Evolutionary conservation across 2,113 vertebrate genomes (phyloP).

Genomic region (Thunnus thynnus): DNA sequence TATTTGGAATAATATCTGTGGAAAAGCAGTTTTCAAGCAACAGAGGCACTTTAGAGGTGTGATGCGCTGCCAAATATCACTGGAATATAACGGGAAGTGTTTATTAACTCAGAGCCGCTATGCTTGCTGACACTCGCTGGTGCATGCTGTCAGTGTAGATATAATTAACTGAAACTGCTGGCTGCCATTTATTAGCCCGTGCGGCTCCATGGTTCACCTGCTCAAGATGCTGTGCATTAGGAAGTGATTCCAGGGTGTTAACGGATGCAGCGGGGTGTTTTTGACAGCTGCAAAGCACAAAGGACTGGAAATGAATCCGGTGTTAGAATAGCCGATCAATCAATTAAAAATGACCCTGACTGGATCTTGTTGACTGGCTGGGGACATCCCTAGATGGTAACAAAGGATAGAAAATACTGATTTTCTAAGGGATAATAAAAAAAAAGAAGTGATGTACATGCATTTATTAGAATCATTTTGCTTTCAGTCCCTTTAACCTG

Average conservation of each 20-base stretch:
- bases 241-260: constrained; percentile 15
- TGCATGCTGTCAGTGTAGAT: constrained; percentile 26
- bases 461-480: too few relatives aligned
- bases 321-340: background rate
- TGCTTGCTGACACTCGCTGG: constrained; percentile 22
- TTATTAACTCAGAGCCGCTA: constrained; percentile 3
- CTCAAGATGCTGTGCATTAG: background rate
- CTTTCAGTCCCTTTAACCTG: background rate
- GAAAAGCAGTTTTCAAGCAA: too few relatives aligned
- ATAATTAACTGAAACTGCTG: constrained; percentile 24
- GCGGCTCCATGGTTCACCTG: background rate
- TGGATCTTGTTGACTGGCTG: too few relatives aligned
- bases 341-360: too few relatives aligned
- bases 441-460: too few relatives aligned
- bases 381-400: too few relatives aligned
- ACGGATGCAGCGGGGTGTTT: background rate
- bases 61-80: too few relatives aligned
- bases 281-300: background rate
- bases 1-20: too few relatives aligned
- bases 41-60: too few relatives aligned
- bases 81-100: background rate
- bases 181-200: constrained; percentile 9
- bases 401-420: too few relatives aligned
- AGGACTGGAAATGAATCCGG: constrained; percentile 4
- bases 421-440: too few relatives aligned